These are phyloP conservation scores for Sinhomidia bicolor DNA, from an alignment of 2,888 invertebrate species.

Conservation along the genomic window DNA sequence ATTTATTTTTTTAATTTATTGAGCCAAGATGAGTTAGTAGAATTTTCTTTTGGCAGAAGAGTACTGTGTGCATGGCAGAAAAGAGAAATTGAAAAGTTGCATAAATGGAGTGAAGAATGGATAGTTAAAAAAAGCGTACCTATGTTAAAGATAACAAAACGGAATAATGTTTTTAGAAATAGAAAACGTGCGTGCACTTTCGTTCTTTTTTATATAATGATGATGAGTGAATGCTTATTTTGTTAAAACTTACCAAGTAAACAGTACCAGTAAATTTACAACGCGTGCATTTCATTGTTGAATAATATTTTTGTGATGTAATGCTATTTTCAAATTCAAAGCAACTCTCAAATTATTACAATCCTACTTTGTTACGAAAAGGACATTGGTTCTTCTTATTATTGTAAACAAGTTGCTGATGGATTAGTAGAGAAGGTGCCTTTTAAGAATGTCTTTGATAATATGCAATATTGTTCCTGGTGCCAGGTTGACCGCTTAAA, in stretches of 20 bases:
- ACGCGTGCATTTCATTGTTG: neutral
- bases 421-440: too few relatives aligned
- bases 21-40: slow-evolving; percentile 46
- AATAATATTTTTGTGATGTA: neutral
- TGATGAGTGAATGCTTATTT: neutral
- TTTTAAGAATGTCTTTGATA: neutral
- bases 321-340: neutral
- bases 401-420: too few relatives aligned
- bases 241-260: neutral
- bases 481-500: neutral
- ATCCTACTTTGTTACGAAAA: too few relatives aligned
- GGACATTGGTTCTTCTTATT: too few relatives aligned
- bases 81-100: slow-evolving; percentile 39
- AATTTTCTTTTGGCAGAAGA: slow-evolving; percentile 7
- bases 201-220: neutral
- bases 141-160: too few relatives aligned
- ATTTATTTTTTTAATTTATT: slow-evolving; percentile 45
- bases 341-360: too few relatives aligned
- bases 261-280: neutral
- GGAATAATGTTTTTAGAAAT: too few relatives aligned
- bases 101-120: neutral
- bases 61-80: too few relatives aligned
- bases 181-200: slow-evolving; percentile 8
- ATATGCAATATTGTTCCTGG: slow-evolving; percentile 7
- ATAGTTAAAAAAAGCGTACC: neutral